Evolutionary conservation across 2,888 invertebrate genomes (phyloP), one percentile per base, ranked within the genome.

Genomic region (Pseudanteris insignis): DNA sequence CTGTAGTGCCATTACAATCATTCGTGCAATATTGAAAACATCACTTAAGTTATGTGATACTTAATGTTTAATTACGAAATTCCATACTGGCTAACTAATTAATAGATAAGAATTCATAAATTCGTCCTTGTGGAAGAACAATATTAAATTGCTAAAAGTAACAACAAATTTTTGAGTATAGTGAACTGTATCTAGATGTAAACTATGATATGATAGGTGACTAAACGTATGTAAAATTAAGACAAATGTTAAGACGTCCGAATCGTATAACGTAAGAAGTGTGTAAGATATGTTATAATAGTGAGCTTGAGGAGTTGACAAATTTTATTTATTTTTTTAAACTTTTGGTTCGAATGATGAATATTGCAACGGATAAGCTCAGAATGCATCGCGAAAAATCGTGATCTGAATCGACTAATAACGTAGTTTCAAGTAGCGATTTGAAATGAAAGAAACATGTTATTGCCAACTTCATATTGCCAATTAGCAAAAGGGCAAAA

Each of bases 81-180:
- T 41, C 24, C 48, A n/a, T 47, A 34, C 48, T 36, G 47, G n/a
- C n/a, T n/a, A n/a, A 10, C 29, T 30, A 5, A 37, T 9, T 44
- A 37, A 47, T 43, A 13, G 26, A 34, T 38, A 30, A 28, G 11
- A 55, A 28, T 58, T 33, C 30, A 50, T 48, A 38, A 50, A 58
- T 58, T 58, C 57, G 57, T 58, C 57, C 57, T n/a, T n/a, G n/a
- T 58, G 28, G 48, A 41, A 30, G 25, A 44, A 55, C 40, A n/a
- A n/a, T n/a, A n/a, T n/a, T n/a, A n/a, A n/a, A n/a, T n/a, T 55
- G 48, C 36, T 48, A 48, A 2, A 21, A 36, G 36, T 36, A 21
- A 36, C 36, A 47, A 48, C 26, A 41, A 47, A 55, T n/a, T 41
- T 41, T 41, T 30, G 36, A 47, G 29, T 47, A 12, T 41, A 47